Evolutionary conservation across 2,888 invertebrate species (phyloP).

Genomic region (Odontothrips loti): DNA sequence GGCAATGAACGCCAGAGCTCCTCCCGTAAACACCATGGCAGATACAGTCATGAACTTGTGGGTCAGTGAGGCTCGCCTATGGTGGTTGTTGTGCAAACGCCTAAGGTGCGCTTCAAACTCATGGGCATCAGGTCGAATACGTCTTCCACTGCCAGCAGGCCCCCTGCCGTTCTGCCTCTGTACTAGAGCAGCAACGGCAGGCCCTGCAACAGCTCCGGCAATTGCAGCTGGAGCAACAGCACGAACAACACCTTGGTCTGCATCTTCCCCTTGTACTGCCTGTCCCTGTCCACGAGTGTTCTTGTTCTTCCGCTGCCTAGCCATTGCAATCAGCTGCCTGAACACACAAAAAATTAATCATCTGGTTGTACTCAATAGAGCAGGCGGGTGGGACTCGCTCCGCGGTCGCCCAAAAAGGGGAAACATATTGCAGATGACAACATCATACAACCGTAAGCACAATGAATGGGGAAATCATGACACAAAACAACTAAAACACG

Average conservation of each 20-base stretch:
- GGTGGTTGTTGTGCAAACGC: not conserved
- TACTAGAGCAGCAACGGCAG: not conserved
- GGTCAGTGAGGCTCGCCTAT: not conserved
- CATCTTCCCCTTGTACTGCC: not conserved
- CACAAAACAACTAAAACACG: not conserved
- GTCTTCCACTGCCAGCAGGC: not conserved
- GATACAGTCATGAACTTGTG: not conserved
- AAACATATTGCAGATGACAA: not conserved
- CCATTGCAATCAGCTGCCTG: not conserved
- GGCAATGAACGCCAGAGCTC: not conserved
- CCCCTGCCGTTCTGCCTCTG: not conserved
- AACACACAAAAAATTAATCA: not conserved
- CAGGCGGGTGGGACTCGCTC: not conserved
- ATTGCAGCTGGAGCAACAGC: not conserved
- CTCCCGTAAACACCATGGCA: not conserved
- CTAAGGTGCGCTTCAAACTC: not conserved
- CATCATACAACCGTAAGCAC: not conserved
- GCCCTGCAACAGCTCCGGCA: not conserved
- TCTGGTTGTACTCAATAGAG: not conserved
- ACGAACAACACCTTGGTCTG: not conserved
- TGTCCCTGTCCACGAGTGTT: not conserved
- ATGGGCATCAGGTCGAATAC: not conserved
- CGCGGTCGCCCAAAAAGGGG: not conserved
- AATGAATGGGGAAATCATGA: not conserved
- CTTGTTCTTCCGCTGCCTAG: not conserved